Evolutionary conservation across 2,797 vertebrate genomes (phyloP), one percentile per base, ranked within the genome.

Genomic region (Hybognathus amarus): DNA sequence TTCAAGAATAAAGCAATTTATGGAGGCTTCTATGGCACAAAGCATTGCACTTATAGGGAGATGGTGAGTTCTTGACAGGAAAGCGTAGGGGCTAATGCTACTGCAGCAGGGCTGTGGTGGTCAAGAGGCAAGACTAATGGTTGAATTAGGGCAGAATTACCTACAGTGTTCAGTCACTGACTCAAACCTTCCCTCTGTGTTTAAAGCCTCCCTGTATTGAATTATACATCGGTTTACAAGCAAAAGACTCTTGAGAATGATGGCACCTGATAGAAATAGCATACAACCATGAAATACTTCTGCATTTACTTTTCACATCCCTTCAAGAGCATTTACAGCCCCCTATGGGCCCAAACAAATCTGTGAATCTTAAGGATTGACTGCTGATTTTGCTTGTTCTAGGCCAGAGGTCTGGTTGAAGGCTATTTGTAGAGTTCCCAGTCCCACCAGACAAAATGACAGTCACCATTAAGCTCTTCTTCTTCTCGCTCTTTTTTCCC

Each of bases 381-480:
- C 36, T 78, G 68, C 40, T 76, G 33, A 83, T 66, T 68, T 77
- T 66, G 38, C 67, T 76, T 80, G 70, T 75, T 85, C 13, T 68
- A 77, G 78, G 64, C 69, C 63, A 33, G 61, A 24, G 77, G 79
- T 66, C 61, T 82, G 75, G 68, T 75, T 82, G 69, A 82, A 64
- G 79, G 86, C 83, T 77, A 86, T 86, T 86, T 86, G 85, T 83
- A 76, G 54, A 77, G 77, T 59, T 71, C 54, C 33, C 40, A 36
- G 67, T 78, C 66, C 67, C 64, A 83, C 81, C 70, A 79, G 78
- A 75, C 77, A 77, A 83, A 80, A 75, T 83, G 54, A 70, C 84
- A 73, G 71, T 87, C 64, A 77, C 83, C 76, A 80, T 85, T 69
- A 83, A 79, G 83, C 80, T 85, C 79, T 84, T 54, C 69, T 70